Conservation (phyloP, 2,888 invertebrate genomes). For the Linnaemya vulpina region DNA sequence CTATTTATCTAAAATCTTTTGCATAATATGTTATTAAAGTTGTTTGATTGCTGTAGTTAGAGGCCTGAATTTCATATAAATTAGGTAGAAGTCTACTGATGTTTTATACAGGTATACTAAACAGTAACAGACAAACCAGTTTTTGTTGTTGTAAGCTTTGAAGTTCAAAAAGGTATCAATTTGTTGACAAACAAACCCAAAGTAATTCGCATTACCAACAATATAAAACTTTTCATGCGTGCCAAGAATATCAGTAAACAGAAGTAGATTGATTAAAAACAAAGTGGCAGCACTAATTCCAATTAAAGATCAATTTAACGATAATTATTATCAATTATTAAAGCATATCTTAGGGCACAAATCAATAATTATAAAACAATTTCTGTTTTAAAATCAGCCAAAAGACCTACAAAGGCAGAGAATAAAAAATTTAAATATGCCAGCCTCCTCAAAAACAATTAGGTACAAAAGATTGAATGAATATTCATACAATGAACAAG, state of each 20-base stretch:
- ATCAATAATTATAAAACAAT: conserved; percentile 60
- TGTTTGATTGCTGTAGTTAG: too few species aligned
- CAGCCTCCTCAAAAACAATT: conserved; percentile 15
- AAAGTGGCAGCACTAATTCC: conserved; percentile 44
- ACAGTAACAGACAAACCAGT: too few species aligned
- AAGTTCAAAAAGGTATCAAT: not conserved
- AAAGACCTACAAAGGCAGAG: not conserved
- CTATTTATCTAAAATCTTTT: too few species aligned
- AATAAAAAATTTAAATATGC: conserved; percentile 2
- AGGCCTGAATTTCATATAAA: too few species aligned
- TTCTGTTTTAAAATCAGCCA: conserved; percentile 6
- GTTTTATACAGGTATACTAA: too few species aligned
- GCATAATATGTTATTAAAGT: too few species aligned
- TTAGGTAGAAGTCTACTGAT: too few species aligned
- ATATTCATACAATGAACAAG: not conserved
- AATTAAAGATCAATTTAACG: conserved; percentile 44
- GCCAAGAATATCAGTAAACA: not conserved
- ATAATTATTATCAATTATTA: conserved; percentile 43
- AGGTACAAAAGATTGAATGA: not conserved
- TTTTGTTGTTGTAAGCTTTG: too few species aligned
- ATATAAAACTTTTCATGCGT: not conserved
- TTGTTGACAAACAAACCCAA: not conserved
- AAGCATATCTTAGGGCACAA: conserved; percentile 65
- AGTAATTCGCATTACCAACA: conserved; percentile 8
- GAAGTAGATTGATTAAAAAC: not conserved